Conservation (phyloP, 2,888 invertebrate species). For the Willowsia nigromaculata region DNA sequence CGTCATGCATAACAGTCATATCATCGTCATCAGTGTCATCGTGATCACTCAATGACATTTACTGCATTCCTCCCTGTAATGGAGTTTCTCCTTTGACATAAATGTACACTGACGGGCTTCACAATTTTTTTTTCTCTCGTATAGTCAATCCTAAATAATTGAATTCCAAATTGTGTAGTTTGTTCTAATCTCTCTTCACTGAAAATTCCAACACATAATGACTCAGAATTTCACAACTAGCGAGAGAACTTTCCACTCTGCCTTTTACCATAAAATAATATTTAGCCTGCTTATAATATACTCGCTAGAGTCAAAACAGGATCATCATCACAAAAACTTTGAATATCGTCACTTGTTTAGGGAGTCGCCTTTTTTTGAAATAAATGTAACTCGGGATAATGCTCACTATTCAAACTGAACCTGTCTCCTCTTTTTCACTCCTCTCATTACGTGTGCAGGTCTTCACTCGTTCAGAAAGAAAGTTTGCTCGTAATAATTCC, state of each 20-base stretch:
- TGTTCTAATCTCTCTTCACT: slow-evolving; percentile 4
- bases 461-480: slow-evolving; percentile 48
- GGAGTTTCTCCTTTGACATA: not conserved
- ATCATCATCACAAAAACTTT: not conserved
- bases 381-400: not conserved
- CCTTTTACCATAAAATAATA: slow-evolving; percentile 1
- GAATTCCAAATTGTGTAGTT: slow-evolving; percentile 33
- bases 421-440: not conserved
- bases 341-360: not conserved
- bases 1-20: slow-evolving; percentile 28
- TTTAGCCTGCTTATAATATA: slow-evolving; percentile 2
- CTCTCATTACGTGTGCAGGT: not conserved
- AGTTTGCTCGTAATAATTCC: not conserved
- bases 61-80: slow-evolving; percentile 6
- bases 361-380: not conserved
- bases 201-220: not conserved
- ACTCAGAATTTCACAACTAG: not conserved
- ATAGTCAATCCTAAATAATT: not conserved
- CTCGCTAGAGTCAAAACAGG: not conserved
- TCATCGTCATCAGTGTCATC: not conserved
- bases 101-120: not conserved
- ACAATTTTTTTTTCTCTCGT: not conserved
- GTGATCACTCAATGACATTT: slow-evolving; percentile 44
- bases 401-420: not conserved
- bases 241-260: not conserved